Percentiles rank a stretch among this genome's conserved stretches.
These are phyloP conservation scores for Amphibalanus amphitrite DNA, from an alignment of 1,140 invertebrate species.

Conservation along the genomic window DNA sequence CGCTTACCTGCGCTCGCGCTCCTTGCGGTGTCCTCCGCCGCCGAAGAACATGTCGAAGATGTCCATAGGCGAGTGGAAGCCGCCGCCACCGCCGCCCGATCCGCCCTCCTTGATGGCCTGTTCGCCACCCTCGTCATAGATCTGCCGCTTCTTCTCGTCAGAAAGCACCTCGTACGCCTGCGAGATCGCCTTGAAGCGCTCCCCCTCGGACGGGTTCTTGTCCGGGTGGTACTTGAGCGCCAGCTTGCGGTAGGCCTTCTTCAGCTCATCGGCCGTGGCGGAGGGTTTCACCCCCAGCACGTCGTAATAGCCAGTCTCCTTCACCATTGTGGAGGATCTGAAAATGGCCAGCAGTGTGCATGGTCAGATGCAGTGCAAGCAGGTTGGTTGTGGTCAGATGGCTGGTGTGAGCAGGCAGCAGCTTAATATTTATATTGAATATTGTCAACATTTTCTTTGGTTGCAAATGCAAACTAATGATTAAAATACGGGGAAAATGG, in stretches of 20 bases:
- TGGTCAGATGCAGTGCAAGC: background rate
- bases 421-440: too few species aligned
- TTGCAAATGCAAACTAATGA: too few species aligned
- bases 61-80: conserved; percentile 91
- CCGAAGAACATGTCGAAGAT: conserved; percentile 99
- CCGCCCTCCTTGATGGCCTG: conserved; percentile 92
- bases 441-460: too few species aligned
- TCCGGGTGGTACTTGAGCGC: conserved; percentile 97
- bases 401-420: too few species aligned
- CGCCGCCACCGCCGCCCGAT: conserved; percentile 39
- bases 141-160: conserved; percentile 80
- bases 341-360: background rate
- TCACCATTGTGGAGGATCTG: conserved; percentile 55
- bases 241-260: conserved; percentile 86
- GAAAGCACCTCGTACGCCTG: conserved; percentile 97
- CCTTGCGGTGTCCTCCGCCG: conserved; percentile 35
- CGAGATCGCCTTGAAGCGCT: conserved; percentile 90
- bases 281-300: conserved; percentile 79
- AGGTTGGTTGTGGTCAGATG: too few species aligned
- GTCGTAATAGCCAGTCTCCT: conserved; percentile 94
- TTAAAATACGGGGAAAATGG: too few species aligned
- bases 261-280: conserved; percentile 76
- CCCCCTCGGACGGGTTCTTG: conserved; percentile 97
- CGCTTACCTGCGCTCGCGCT: conserved; percentile 17
- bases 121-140: conserved; percentile 95